Evolutionary conservation across 53 echinoderm and acorn worm species (phyloP).

Genomic region (Henricia sp.): DNA sequence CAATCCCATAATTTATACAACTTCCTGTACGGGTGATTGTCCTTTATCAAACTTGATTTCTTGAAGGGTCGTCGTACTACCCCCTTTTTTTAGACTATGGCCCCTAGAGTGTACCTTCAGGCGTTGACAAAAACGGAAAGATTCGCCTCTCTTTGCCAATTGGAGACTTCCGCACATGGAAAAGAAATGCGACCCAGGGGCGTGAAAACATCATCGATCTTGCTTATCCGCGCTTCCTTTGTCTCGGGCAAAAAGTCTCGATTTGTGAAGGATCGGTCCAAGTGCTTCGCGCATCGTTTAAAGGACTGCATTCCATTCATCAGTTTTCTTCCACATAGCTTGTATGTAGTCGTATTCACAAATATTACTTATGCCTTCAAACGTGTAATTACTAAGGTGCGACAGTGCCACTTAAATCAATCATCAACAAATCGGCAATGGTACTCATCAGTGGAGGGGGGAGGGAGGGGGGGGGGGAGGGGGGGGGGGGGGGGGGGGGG

Average conservation of each 20-base stretch:
- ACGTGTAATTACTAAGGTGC: no score
- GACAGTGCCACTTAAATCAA: no score
- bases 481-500: no score
- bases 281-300: neutral
- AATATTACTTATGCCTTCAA: no score
- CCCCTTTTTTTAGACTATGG: conserved; percentile 36
- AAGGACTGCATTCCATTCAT: no score
- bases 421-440: no score
- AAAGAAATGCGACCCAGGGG: conserved; percentile 48
- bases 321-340: no score
- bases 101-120: conserved; percentile 38
- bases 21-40: neutral
- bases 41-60: neutral
- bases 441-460: no score
- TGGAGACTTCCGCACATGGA: conserved; percentile 63
- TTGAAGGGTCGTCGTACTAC: conserved; percentile 48
- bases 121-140: conserved; percentile 58
- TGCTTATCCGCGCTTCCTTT: conserved; percentile 60
- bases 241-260: conserved; percentile 56
- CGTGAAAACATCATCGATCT: conserved; percentile 62
- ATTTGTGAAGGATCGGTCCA: conserved; percentile 57
- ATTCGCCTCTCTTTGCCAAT: conserved; percentile 57
- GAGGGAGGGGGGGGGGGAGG: no score
- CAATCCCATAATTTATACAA: conserved; percentile 14
- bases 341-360: no score